These are phyloP conservation scores for Pomacea maculata DNA, from an alignment of 1,140 invertebrate species.

Conservation along the genomic window DNA sequence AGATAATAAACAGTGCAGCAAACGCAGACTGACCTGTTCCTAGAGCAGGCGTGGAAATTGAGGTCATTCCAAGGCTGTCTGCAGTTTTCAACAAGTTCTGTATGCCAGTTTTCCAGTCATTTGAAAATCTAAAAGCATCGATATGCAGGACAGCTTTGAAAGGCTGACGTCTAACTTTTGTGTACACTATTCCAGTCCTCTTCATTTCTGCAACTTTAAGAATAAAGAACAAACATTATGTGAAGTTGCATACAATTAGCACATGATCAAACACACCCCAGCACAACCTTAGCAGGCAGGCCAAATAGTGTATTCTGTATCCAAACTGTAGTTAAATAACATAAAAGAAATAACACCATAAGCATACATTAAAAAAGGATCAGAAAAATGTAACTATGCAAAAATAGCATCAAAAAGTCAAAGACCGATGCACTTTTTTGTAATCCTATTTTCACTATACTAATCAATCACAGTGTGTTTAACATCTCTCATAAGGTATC, in stretches of 20 bases:
- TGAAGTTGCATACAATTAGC: too few relatives aligned
- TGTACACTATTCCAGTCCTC: background rate
- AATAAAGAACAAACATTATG: background rate
- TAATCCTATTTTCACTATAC: too few relatives aligned
- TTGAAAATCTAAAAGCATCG: background rate
- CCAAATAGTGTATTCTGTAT: too few relatives aligned
- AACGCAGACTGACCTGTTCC: background rate
- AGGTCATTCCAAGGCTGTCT: background rate
- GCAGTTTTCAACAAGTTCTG: background rate
- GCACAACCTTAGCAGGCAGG: too few relatives aligned
- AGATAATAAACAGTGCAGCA: too few relatives aligned
- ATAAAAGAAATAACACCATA: background rate
- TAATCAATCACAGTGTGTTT: too few relatives aligned
- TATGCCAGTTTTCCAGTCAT: slow-evolving; percentile 8
- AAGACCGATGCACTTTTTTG: too few relatives aligned
- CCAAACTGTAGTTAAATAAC: background rate
- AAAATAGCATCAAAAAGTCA: too few relatives aligned
- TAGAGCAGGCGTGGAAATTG: slow-evolving; percentile 12
- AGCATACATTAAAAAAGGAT: background rate
- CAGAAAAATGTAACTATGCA: too few relatives aligned
- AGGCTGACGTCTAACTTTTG: background rate
- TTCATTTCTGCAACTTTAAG: background rate
- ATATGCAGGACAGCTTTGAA: slow-evolving; percentile 6
- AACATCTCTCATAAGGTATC: too few relatives aligned
- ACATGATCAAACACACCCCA: too few relatives aligned